Percentiles rank a stretch among this genome's conserved stretches.
These are phyloP conservation scores for Hydrozoanthus gracilis DNA, from an alignment of 92 coral and sea anemone genomes.

Conservation along the genomic window DNA sequence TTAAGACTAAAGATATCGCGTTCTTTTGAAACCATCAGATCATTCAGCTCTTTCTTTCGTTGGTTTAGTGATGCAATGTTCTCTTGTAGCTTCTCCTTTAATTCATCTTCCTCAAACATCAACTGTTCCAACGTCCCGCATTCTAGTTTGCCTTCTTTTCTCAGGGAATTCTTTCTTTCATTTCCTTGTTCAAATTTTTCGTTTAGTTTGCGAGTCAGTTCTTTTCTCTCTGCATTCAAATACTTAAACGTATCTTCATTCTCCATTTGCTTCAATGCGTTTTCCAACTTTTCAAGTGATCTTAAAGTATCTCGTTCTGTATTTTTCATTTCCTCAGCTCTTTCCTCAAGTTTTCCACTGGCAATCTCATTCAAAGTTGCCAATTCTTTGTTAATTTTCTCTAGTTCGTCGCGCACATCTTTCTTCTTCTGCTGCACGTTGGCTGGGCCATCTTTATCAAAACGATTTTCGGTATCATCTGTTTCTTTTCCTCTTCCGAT, in stretches of 20 bases:
- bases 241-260: constrained; percentile 63
- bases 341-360: constrained; percentile 48
- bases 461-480: constrained; percentile 10
- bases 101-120: constrained; percentile 61
- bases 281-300: constrained; percentile 59
- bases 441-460: constrained; percentile 25
- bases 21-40: constrained; percentile 8
- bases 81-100: constrained; percentile 66
- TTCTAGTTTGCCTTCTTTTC: constrained; percentile 12
- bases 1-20: neutral
- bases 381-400: constrained; percentile 65
- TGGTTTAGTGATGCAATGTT: neutral
- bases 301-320: constrained; percentile 59
- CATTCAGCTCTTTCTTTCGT: neutral
- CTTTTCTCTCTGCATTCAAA: constrained; percentile 35
- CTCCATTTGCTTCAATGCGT: constrained; percentile 29
- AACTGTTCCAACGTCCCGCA: constrained; percentile 42
- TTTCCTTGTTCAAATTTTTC: constrained; percentile 19
- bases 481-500: constrained; percentile 20
- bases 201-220: constrained; percentile 19
- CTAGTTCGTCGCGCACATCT: constrained; percentile 62
- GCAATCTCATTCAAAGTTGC: constrained; percentile 47
- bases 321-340: constrained; percentile 51
- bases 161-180: neutral
- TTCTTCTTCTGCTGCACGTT: constrained; percentile 55